Percentiles rank a stretch among this genome's conserved stretches.
These are phyloP conservation scores for Eciton burchellii DNA, from an alignment of 1,140 invertebrate genomes.

Conservation along the genomic window DNA sequence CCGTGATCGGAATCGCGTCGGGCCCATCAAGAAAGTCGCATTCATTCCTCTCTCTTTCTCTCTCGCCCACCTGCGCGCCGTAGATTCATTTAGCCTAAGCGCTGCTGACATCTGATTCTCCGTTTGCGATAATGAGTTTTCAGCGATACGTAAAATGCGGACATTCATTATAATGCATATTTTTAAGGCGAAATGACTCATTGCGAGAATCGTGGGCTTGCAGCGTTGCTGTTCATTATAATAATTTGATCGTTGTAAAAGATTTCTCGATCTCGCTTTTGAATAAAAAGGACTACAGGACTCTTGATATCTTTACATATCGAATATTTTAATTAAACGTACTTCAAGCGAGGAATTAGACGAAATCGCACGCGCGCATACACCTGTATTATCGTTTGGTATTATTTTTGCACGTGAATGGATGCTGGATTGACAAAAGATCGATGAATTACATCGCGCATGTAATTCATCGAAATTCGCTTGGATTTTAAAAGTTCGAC, in stretches of 20 bases:
- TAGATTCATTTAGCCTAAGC: constrained; percentile 22
- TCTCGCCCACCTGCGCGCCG: background rate
- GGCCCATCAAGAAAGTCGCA: constrained; percentile 47
- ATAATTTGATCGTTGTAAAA: no score
- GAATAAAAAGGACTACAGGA: background rate
- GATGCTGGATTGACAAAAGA: background rate
- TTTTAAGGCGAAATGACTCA: background rate
- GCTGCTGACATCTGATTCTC: background rate
- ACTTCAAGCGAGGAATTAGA: no score
- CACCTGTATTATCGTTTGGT: constrained; percentile 4
- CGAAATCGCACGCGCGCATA: no score
- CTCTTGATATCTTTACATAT: background rate
- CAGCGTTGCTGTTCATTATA: no score
- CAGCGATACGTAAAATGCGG: background rate
- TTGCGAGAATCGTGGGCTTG: background rate
- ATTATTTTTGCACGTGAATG: background rate
- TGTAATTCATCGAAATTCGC: background rate
- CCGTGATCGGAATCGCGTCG: constrained; percentile 32
- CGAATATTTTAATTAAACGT: background rate
- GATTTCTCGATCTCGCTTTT: background rate
- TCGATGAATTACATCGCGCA: background rate
- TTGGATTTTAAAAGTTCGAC: background rate
- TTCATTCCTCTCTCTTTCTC: background rate
- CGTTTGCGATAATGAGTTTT: background rate
- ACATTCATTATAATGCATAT: background rate